Evolutionary conservation across 2,113 vertebrate genomes (phyloP).

Genomic region (Genyomyrus donnyi): DNA sequence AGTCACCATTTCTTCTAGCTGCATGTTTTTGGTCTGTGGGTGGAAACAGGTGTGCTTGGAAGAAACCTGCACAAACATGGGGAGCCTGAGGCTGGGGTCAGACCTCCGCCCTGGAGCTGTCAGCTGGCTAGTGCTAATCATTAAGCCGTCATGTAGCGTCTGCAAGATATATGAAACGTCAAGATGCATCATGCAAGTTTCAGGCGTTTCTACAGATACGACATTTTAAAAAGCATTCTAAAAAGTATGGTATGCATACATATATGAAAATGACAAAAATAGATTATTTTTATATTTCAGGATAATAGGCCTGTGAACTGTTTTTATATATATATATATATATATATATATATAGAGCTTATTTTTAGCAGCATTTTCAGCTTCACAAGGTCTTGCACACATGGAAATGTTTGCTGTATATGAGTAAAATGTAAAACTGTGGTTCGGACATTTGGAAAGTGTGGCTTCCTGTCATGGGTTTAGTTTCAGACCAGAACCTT

Average conservation of each 20-base stretch:
- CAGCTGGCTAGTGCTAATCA: background rate
- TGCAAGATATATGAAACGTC: background rate
- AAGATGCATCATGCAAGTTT: background rate
- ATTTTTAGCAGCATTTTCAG: background rate
- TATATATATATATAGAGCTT: too few relatives aligned
- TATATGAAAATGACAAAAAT: slow-evolving; percentile 33
- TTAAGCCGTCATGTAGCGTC: background rate
- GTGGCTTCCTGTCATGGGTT: background rate
- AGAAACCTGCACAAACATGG: background rate
- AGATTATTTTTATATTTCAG: background rate
- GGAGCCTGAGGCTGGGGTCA: background rate
- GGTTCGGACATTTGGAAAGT: background rate
- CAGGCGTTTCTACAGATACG: background rate
- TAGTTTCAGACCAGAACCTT: background rate
- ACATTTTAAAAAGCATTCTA: background rate
- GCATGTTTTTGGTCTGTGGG: background rate
- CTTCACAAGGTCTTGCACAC: background rate
- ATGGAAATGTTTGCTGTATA: background rate
- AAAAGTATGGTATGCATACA: background rate
- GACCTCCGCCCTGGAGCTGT: background rate
- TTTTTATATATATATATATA: too few relatives aligned
- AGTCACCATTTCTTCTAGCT: background rate
- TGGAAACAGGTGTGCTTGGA: background rate
- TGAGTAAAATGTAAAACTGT: background rate
- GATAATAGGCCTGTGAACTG: too few relatives aligned